Evolutionary conservation across 1,140 invertebrate species (phyloP), one percentile per base, ranked within the genome.

Genomic region (Vanessa atalanta): DNA sequence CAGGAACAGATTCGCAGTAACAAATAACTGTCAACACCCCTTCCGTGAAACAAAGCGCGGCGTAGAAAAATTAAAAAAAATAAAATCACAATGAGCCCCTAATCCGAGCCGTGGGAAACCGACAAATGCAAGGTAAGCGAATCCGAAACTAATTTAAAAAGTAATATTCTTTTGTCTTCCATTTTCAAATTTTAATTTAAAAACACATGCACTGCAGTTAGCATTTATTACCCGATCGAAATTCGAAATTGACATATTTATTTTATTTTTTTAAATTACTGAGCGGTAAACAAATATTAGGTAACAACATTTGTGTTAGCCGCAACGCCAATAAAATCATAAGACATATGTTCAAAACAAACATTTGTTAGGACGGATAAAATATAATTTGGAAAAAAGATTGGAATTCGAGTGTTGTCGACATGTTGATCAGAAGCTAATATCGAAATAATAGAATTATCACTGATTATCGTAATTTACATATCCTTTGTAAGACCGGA

Each of bases 21-120:
- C 90, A 90, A 92, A 92, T 92, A 92, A 89, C 89, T 93, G 90
- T 93, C 90, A 93, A 91, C 90, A 93, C 89, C 90, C 90, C 89
- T 92, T 90, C 83, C 81, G 85, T 90, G 89, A 92, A 92, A 91
- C 88, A 91, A 92, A 86, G 82, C 81, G 82, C 80, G 80, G 75
- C 73, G 82, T 86, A 90, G 37, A 75, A 89, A 90, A 89, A 86
- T 81, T 83, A 84, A 87, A 86, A 87, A 87, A 91, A 88, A 90
- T 86, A 81, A 88, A 90, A 89, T 90, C 86, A 88, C 85, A 90
- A 88, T 83, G 86, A 86, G 79, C 82, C 89, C 90, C 86, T 90
- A 92, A 90, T 89, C 90, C 90, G 78, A 79, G 85, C 86, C 90
- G 90, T 92, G 90, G 90, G 90, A 92, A 90, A 87, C 85, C 83